phyloP scores from a whole-genome alignment of 2,113 vertebrate species.

The Syngnathus scovelli region DNA sequence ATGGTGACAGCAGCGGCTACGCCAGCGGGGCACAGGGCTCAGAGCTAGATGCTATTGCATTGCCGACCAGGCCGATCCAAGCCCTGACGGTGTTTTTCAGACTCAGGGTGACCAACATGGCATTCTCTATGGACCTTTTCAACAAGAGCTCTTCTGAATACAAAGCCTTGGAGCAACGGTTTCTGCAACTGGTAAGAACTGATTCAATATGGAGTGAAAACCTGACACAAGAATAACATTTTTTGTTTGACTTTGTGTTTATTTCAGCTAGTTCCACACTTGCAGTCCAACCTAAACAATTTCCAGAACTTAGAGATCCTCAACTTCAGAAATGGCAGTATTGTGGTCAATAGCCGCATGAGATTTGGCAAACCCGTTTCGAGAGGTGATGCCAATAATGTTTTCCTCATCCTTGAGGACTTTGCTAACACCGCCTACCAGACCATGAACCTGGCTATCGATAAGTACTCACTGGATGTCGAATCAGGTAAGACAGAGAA shows the following conservation, averaged over 20 bases:
- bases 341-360: conserved; percentile 94
- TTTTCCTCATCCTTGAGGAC: conserved; percentile 91
- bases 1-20: conserved; percentile 57
- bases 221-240: neutral
- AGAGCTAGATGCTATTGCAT: conserved; percentile 37
- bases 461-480: conserved; percentile 91
- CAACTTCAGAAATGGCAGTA: conserved; percentile 95
- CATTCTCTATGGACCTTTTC: conserved; percentile 88
- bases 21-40: conserved; percentile 43
- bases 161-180: conserved; percentile 86
- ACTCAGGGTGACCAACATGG: conserved; percentile 94
- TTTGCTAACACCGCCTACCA: conserved; percentile 91
- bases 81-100: conserved; percentile 91
- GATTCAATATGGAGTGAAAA: neutral
- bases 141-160: conserved; percentile 94
- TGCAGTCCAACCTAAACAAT: conserved; percentile 89
- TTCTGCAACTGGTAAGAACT: conserved; percentile 83
- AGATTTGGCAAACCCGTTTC: conserved; percentile 83
- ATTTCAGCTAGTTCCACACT: conserved; percentile 85
- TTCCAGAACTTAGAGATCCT: conserved; percentile 93
- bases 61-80: conserved; percentile 59
- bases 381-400: conserved; percentile 77
- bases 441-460: conserved; percentile 91
- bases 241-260: neutral
- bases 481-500: conserved; percentile 77